These are phyloP conservation scores for Erithacus rubecula DNA, from an alignment of 2,797 vertebrate species.

Conservation along the genomic window DNA sequence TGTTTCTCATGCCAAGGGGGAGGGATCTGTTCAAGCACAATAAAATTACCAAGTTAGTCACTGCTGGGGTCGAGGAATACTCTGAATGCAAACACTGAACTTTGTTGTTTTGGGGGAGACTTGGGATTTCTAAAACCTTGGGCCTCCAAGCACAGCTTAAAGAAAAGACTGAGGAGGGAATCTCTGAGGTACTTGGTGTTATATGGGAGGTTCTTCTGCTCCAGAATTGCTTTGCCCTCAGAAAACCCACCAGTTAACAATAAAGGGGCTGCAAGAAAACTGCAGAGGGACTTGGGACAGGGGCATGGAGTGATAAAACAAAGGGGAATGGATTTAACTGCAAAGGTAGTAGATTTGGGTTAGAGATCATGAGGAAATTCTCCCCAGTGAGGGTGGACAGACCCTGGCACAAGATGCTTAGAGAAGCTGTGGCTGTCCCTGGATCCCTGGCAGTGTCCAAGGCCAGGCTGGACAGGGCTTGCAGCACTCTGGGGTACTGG, in stretches of 20 bases:
- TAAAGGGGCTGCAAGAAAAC: neutral
- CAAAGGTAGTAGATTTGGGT: neutral
- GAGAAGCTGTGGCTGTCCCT: neutral
- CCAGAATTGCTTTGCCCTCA: neutral
- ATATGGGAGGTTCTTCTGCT: neutral
- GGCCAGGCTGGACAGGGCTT: rapidly evolving
- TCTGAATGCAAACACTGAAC: neutral
- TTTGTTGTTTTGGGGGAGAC: neutral
- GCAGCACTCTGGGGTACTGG: neutral
- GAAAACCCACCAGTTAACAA: neutral
- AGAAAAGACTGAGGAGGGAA: neutral
- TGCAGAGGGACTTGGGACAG: neutral
- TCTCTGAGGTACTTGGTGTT: neutral
- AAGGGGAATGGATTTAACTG: neutral
- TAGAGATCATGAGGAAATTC: neutral
- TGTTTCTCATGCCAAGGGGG: neutral
- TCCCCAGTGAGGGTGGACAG: neutral
- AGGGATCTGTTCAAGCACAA: neutral
- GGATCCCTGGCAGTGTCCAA: neutral
- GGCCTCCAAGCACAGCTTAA: neutral
- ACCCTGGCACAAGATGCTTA: neutral
- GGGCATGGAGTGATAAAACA: neutral
- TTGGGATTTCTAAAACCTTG: neutral
- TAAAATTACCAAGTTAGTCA: neutral
- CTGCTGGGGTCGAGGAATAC: neutral